Evolutionary conservation across 2,797 vertebrate species (phyloP), one percentile per base, ranked within the genome.

Genomic region (Thripadectes ignobilis): DNA sequence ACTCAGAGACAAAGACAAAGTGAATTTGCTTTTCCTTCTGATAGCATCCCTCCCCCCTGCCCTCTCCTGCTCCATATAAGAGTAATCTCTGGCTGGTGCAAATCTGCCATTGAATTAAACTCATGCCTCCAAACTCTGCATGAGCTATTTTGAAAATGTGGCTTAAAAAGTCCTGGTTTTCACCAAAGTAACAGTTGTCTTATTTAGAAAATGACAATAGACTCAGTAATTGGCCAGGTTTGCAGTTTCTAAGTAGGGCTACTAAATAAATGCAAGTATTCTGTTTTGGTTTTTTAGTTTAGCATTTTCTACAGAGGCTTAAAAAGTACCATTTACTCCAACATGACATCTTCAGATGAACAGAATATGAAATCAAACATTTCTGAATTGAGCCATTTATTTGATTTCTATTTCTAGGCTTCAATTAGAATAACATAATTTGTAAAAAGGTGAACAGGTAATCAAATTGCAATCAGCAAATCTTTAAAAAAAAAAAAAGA

Each of bases 381-480:
- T 71, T 93, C 61, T 94, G 38, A 85, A 65, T 71, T 67, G 27
- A 88, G 67, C 5, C 74, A 76, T 88, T 81, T 88, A 94, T 85
- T 91, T 10, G 52, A 67, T 82, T 94, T 94, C 82, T 94, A 93
- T 89, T 92, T 91, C 89, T 88, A 92, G 73, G 45, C 59, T 85
- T 94, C 91, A 91, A 39, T 91, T 94, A 95, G 36, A 82, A 34
- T 62, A 95, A 93, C 27, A 57, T 78, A 88, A 94, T 95, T 93
- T 95, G 58, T 71, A 92, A 93, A 95, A 93, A n/a, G 30, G 45
- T 74, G 88, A 96, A 92, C 85, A 95, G 71, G 59, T 93, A 94
- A 95, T 96, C 89, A 90, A 94, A 96, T 68, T 79, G 71, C 71
- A 96, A 96, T 95, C 94, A 96, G 52, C 63, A 92, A 90, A 79